A percentile compares a stretch with the other conserved stretches of the same genome.
Evolutionary conservation across 2,888 invertebrate species (phyloP).

Genomic region (Leucophenga montana): DNA sequence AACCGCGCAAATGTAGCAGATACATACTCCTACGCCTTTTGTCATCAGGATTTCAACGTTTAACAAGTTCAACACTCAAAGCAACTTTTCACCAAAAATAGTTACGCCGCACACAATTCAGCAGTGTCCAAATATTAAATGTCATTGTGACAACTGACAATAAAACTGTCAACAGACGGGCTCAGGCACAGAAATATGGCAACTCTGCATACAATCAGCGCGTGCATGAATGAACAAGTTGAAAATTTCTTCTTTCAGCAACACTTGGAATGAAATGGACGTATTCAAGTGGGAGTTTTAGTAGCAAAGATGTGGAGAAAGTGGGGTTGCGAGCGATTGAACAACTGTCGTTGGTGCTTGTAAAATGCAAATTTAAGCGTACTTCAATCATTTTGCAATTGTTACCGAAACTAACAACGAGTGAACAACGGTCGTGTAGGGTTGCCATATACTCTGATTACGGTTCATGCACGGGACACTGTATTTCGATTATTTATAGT

Average conservation of each 20-base stretch:
- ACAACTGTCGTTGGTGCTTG: slow-evolving; percentile 35
- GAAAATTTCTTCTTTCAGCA: slow-evolving; percentile 52
- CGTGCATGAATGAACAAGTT: not conserved
- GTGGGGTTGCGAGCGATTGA: no score
- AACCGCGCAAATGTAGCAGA: slow-evolving; percentile 1
- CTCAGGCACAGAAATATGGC: no score
- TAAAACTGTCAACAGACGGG: slow-evolving; percentile 63
- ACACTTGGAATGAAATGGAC: slow-evolving; percentile 28
- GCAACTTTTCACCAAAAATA: slow-evolving; percentile 14
- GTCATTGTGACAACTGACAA: slow-evolving; percentile 68
- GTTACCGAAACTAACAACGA: slow-evolving; percentile 16
- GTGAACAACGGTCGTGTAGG: not conserved
- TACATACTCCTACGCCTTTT: not conserved
- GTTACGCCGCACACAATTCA: slow-evolving; percentile 13
- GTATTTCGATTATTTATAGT: no score
- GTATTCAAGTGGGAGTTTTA: no score
- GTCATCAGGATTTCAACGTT: not conserved
- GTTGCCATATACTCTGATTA: no score
- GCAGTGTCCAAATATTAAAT: slow-evolving; percentile 67
- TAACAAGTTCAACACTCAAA: slow-evolving; percentile 2
- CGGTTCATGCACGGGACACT: no score
- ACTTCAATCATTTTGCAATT: slow-evolving; percentile 60
- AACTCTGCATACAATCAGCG: no score
- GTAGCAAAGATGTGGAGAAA: no score
- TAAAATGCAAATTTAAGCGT: slow-evolving; percentile 67